phyloP scores from a whole-genome alignment of 2,888 invertebrate species.

The Nomada flava region DNA sequence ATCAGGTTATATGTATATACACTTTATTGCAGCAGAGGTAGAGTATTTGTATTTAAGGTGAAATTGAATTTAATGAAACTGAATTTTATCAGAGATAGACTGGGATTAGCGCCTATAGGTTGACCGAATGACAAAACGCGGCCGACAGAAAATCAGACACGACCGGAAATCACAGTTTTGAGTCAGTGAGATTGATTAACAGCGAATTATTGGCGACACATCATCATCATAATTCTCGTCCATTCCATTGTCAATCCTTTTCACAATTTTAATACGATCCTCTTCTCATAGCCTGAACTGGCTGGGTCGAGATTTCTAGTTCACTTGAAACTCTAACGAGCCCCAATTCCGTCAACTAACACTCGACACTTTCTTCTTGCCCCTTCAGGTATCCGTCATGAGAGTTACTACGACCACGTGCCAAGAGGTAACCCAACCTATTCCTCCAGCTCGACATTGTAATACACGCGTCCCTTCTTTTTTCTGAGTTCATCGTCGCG shows the following conservation, averaged over 20 bases:
- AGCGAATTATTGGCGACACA: constrained; percentile 2
- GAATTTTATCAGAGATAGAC: background rate
- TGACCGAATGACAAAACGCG: background rate
- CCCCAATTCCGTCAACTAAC: constrained; percentile 68
- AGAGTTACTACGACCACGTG: constrained; percentile 89
- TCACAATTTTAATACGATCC: background rate
- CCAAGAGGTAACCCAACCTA: constrained; percentile 88
- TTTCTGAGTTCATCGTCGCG: constrained; percentile 31
- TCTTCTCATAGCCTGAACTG: constrained; percentile 6
- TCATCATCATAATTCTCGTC: constrained; percentile 32
- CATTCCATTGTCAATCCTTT: constrained; percentile 23
- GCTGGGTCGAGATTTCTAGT: constrained; percentile 49
- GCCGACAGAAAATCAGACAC: background rate
- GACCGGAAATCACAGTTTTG: background rate
- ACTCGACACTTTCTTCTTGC: constrained; percentile 70
- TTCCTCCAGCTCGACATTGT: constrained; percentile 53
- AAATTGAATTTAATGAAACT: background rate
- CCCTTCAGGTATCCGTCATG: constrained; percentile 86
- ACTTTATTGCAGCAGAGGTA: background rate
- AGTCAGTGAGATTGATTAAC: constrained; percentile 9
- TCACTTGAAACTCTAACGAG: constrained; percentile 62
- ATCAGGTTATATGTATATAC: background rate
- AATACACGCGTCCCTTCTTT: constrained; percentile 15
- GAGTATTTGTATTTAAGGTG: constrained; percentile 41
- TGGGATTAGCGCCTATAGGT: background rate